phyloP scores from a whole-genome alignment of 2,113 vertebrate species.

The Tachycineta bicolor region DNA sequence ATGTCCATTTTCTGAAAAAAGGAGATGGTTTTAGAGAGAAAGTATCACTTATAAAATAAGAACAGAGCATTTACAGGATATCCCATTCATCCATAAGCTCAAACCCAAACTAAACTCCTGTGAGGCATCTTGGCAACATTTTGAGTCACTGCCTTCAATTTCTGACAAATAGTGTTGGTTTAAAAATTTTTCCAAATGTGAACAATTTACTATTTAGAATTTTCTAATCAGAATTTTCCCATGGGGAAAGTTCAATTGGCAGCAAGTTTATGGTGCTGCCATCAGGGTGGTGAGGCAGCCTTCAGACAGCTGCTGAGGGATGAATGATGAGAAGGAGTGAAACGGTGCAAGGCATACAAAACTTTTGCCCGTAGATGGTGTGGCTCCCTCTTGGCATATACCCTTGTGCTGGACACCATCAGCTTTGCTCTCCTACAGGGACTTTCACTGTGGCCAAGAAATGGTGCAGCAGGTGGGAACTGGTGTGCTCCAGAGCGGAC shows the following conservation, averaged over 20 bases:
- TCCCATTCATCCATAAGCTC: not conserved
- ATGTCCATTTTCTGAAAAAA: not conserved
- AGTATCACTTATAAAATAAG: accelerated
- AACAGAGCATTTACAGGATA: not conserved
- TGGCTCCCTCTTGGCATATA: not conserved
- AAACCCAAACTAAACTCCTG: not conserved
- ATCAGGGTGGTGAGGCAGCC: not conserved
- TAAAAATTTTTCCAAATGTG: not conserved
- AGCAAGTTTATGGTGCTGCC: not conserved
- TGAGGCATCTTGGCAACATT: not conserved
- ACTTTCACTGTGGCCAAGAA: not conserved
- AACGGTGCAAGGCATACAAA: accelerated
- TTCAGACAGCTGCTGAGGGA: not conserved
- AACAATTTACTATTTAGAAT: not conserved
- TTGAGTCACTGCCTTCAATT: not conserved
- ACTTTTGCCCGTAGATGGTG: not conserved
- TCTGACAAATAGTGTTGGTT: not conserved
- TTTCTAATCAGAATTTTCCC: not conserved
- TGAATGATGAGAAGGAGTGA: not conserved
- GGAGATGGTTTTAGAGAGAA: not conserved
- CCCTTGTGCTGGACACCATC: accelerated
- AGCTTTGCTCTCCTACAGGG: not conserved
- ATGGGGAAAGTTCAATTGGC: not conserved
- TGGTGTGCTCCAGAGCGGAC: not conserved
- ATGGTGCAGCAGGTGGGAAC: not conserved